These are phyloP conservation scores for Oceanites oceanicus DNA, from an alignment of 2,113 vertebrate species.

Conservation along the genomic window DNA sequence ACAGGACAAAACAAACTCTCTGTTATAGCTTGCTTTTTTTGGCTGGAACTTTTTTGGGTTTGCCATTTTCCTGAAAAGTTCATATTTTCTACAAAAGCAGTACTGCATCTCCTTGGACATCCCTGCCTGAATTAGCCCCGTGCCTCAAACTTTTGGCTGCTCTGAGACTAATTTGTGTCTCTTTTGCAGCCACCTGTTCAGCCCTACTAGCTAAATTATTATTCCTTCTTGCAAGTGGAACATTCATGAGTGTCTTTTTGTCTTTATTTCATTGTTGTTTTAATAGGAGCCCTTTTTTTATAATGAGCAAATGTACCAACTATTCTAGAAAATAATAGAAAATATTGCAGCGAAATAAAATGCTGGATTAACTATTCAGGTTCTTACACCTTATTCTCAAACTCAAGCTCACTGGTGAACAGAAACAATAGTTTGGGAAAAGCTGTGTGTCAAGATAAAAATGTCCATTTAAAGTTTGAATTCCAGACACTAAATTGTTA, in stretches of 20 bases:
- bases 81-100: not conserved
- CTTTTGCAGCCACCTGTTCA: not conserved
- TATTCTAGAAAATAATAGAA: not conserved
- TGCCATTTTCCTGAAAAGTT: not conserved
- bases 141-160: not conserved
- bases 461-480: not conserved
- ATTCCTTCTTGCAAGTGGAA: not conserved
- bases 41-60: not conserved
- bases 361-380: not conserved
- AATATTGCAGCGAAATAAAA: not conserved
- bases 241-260: not conserved
- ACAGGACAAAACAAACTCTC: not conserved
- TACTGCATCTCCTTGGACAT: not conserved
- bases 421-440: conserved; percentile 14
- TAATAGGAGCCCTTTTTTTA: not conserved
- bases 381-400: not conserved
- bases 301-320: not conserved
- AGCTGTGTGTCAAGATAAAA: conserved; percentile 43
- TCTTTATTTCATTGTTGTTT: not conserved
- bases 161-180: not conserved
- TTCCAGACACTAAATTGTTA: not conserved
- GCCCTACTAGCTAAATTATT: not conserved
- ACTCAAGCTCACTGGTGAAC: not conserved
- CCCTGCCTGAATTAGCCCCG: not conserved
- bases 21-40: not conserved